phyloP scores from a whole-genome alignment of 1,140 invertebrate genomes.

The Aphidius gifuensis region DNA sequence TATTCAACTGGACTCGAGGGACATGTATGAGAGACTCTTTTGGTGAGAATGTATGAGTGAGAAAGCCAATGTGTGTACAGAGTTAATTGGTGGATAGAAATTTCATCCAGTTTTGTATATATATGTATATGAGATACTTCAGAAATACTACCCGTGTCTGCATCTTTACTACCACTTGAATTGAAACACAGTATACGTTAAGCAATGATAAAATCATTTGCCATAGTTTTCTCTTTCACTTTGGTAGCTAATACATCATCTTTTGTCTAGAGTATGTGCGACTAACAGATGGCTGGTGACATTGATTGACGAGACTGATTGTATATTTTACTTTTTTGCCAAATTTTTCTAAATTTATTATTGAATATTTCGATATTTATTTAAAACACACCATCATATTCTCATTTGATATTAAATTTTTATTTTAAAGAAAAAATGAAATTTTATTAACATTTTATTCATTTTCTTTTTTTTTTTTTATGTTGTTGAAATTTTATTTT shows the following conservation, averaged over 20 bases:
- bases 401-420: too few relatives aligned
- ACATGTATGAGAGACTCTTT: not conserved
- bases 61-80: not conserved
- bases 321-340: slow-evolving; percentile 8
- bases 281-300: slow-evolving; percentile 6
- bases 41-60: not conserved
- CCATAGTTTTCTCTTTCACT: too few relatives aligned
- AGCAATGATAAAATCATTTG: too few relatives aligned
- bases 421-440: too few relatives aligned
- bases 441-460: too few relatives aligned
- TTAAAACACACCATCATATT: not conserved
- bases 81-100: slow-evolving; percentile 5
- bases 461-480: too few relatives aligned
- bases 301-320: slow-evolving; percentile 19
- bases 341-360: not conserved
- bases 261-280: not conserved
- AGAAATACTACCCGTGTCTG: too few relatives aligned
- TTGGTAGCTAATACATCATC: too few relatives aligned
- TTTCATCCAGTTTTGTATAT: not conserved
- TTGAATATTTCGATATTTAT: not conserved
- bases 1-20: slow-evolving; percentile 14
- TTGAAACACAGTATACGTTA: too few relatives aligned
- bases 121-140: too few relatives aligned
- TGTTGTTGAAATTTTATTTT: too few relatives aligned
- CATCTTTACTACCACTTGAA: too few relatives aligned